Conservation (phyloP, 2,888 invertebrate species). For the Bembecia ichneumoniformis region DNA sequence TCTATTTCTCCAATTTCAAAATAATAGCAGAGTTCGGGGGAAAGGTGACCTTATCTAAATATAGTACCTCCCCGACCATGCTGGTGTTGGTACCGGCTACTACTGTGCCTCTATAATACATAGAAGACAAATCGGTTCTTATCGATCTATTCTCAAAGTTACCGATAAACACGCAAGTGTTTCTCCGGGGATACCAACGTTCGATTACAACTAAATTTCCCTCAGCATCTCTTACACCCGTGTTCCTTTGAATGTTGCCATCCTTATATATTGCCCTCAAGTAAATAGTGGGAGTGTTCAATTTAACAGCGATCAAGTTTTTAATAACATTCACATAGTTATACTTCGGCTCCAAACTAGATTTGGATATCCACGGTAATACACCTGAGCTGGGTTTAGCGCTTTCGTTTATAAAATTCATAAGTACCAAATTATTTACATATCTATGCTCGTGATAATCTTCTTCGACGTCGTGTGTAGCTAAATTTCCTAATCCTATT, state of each 20-base stretch:
- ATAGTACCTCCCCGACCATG: constrained; percentile 45
- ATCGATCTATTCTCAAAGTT: constrained; percentile 77
- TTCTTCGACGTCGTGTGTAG: constrained; percentile 60
- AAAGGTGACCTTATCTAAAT: constrained; percentile 58
- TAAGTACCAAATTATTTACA: constrained; percentile 78
- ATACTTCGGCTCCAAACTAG: constrained; percentile 58
- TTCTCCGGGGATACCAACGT: constrained; percentile 83
- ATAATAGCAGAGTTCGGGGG: constrained; percentile 54
- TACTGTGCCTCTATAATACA: constrained; percentile 81
- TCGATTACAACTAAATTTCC: constrained; percentile 80
- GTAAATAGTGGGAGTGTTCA: constrained; percentile 79
- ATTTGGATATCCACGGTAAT: constrained; percentile 77
- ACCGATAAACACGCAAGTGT: constrained; percentile 81
- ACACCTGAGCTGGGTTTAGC: constrained; percentile 43
- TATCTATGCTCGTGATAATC: constrained; percentile 74
- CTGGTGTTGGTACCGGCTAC: constrained; percentile 51
- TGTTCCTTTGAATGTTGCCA: constrained; percentile 75
- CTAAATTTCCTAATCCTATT: constrained; percentile 77
- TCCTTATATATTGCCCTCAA: constrained; percentile 79
- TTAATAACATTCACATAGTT: constrained; percentile 70
- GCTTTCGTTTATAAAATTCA: constrained; percentile 74
- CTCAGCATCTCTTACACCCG: constrained; percentile 76
- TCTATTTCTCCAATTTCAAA: constrained; percentile 56
- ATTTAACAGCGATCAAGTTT: constrained; percentile 73
- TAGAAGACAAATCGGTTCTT: constrained; percentile 79